A percentile compares a stretch with the other conserved stretches of the same genome.
phyloP scores from a whole-genome alignment of 2,888 invertebrate genomes.

The Volucella zonaria region DNA sequence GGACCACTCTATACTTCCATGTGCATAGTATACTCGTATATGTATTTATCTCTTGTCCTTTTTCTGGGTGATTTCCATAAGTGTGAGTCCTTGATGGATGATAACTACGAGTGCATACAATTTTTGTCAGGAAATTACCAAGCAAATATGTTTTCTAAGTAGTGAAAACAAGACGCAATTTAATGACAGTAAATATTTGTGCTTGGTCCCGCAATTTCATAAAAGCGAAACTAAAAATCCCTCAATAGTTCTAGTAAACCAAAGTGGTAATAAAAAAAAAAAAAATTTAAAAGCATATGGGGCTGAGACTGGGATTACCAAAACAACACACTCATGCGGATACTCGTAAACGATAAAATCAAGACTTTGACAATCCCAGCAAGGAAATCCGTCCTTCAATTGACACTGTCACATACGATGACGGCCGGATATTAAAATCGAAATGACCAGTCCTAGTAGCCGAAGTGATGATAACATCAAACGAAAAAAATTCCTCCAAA shows the following conservation, averaged over 20 bases:
- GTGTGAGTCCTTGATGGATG: conserved; percentile 27
- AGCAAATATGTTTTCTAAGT: conserved; percentile 22
- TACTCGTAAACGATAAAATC: conserved; percentile 13
- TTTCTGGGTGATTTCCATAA: conserved; percentile 13
- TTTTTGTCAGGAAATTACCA: conserved; percentile 24
- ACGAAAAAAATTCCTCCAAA: not conserved
- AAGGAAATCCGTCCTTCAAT: conserved; percentile 57
- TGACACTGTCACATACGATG: conserved; percentile 40
- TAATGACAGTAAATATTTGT: too few species aligned
- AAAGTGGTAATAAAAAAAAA: too few species aligned
- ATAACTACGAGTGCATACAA: conserved; percentile 1
- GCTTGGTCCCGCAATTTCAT: too few species aligned
- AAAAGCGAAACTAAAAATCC: too few species aligned
- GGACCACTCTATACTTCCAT: not conserved
- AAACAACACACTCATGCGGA: too few species aligned
- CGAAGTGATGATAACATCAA: conserved; percentile 13
- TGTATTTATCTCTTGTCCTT: conserved; percentile 3
- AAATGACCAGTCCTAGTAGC: conserved; percentile 33
- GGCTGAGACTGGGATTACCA: too few species aligned
- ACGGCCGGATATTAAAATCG: conserved; percentile 60
- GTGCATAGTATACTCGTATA: too few species aligned
- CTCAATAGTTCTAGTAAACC: too few species aligned
- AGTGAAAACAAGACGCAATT: too few species aligned
- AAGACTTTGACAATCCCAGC: conserved; percentile 16
- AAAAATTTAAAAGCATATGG: too few species aligned